Base-by-base conservation (phyloP, 2,888 invertebrate species). In the Oligia strigilis region DNA sequence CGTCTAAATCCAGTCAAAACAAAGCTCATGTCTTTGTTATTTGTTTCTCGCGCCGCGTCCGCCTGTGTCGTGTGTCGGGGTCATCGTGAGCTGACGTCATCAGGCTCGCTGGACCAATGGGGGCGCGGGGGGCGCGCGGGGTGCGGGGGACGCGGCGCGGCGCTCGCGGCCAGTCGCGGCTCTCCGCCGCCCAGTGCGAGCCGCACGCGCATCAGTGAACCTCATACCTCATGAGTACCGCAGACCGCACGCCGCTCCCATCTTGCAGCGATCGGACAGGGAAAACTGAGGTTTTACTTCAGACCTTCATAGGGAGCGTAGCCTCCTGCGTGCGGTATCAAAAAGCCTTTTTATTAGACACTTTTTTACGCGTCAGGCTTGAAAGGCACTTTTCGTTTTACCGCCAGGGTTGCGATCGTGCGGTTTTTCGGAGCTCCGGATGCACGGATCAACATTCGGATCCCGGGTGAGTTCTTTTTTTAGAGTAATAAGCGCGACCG, bases 221-320 rank as follows among this genome's bases (percentile, higher is more conserved):
- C 85, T 85, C 85, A 85, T 85, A 85, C 85, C 86, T 86, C 87
- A 78, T 81, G 85, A 86, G 85, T 86, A 86, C 86, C 81, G 81
- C 88, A 87, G 87, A 88, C 91, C 96, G 95, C 95, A 91, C 91
- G 91, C 91, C 92, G 92, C 91, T 93, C 97, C 97, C 97, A 67
- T 97, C 97, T 91, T 90, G 92, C 91, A 90, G 91, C 91, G 91
- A 88, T 88, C 89, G 84, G 88, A 66, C 66, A 43, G 69, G 64
- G 5, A 84, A 81, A 86, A 82, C 80, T 77, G 75, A 81, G 84
- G 80, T 83, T 75, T 70, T 62, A 65, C 19, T 81, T 76, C 79
- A 83, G 55, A 66, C 64, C 70, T 77, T 72, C 17, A 62, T 36
- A 76, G 69, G 77, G 83, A 83, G 79, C 82, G 80, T 60, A 72